A percentile compares a stretch with the other conserved stretches of the same genome.
phyloP scores from a whole-genome alignment of 2,113 vertebrate species.

The Xiphophorus hellerii region DNA sequence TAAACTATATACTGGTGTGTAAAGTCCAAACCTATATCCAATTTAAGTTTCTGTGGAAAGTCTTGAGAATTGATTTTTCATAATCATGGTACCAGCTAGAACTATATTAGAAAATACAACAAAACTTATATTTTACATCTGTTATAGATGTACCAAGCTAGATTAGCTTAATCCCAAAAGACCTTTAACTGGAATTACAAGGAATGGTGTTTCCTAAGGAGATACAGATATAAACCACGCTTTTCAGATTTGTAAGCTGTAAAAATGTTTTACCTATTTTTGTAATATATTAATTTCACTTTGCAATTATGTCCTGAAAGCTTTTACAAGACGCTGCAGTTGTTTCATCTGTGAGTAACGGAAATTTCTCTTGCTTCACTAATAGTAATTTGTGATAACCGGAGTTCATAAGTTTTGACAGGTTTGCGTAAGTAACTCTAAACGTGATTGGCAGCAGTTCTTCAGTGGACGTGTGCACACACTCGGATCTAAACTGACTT shows the following conservation, averaged over 20 bases:
- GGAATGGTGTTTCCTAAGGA: not conserved
- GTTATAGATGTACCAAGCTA: not conserved
- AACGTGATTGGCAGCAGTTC: slow-evolving; percentile 62
- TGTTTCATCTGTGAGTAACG: slow-evolving; percentile 28
- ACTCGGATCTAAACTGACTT: slow-evolving; percentile 51
- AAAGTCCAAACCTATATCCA: not conserved
- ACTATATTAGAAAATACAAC: no score
- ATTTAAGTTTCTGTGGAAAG: not conserved
- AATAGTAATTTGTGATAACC: not conserved
- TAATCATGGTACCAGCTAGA: no score
- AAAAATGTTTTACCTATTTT: not conserved
- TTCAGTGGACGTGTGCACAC: slow-evolving; percentile 34
- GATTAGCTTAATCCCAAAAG: not conserved
- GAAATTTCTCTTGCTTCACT: not conserved
- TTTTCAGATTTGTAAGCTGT: not conserved
- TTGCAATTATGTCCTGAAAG: not conserved
- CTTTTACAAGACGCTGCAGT: not conserved
- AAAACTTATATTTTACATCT: not conserved
- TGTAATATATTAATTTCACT: not conserved
- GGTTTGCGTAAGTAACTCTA: not conserved
- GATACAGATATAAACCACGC: not conserved
- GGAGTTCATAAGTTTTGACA: not conserved
- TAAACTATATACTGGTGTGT: no score
- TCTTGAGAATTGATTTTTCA: no score
- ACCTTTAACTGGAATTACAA: not conserved